phyloP scores from a whole-genome alignment of 2,888 invertebrate species.

The Escarpia spicata region DNA sequence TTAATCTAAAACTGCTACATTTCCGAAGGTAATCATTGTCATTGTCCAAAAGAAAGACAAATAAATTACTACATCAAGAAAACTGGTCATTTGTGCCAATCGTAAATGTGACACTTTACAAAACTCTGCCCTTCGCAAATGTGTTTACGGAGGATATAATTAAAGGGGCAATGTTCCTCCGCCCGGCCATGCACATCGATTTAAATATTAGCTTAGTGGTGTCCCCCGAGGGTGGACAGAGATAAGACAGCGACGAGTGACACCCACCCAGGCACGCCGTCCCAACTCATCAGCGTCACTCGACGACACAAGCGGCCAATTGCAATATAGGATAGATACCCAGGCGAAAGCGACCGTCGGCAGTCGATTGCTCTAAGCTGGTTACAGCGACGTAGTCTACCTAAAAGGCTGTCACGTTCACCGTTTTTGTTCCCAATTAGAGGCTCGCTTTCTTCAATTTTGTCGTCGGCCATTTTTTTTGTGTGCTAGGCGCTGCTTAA shows the following conservation, averaged over 20 bases:
- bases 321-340: neutral
- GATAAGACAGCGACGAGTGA: constrained; percentile 3
- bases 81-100: neutral
- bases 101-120: neutral
- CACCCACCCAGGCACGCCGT: neutral
- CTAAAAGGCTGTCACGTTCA: neutral
- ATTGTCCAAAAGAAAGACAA: neutral
- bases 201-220: neutral
- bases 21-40: neutral
- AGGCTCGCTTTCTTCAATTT: neutral
- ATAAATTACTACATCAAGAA: neutral
- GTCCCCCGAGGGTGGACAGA: neutral
- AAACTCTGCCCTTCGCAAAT: neutral
- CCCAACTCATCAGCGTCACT: neutral
- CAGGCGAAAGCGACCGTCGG: neutral
- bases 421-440: neutral
- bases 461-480: neutral
- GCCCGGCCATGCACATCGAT: neutral
- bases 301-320: neutral
- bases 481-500: no score
- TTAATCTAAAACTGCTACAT: neutral
- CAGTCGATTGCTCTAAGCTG: neutral
- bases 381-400: neutral
- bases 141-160: neutral
- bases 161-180: neutral